Evolutionary conservation across 2,888 invertebrate genomes (phyloP).

Genomic region (Schizotus pectinicornis): DNA sequence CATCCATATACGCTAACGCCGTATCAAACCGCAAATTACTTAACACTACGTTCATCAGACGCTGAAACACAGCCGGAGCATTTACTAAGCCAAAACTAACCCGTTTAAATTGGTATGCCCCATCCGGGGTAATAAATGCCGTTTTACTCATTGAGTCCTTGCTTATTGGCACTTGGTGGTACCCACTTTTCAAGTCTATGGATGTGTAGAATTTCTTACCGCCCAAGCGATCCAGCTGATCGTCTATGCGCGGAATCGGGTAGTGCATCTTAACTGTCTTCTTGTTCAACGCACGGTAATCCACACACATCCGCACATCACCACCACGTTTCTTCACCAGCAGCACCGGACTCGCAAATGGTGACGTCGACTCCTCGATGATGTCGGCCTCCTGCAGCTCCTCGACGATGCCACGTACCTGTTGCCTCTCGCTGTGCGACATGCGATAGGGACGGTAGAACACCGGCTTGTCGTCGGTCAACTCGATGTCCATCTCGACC

Average conservation of each 20-base stretch:
- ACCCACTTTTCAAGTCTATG: conserved; percentile 40
- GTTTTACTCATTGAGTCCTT: conserved; percentile 38
- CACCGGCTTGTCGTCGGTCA: too few species aligned
- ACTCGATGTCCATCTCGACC: too few species aligned
- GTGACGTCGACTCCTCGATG: background rate
- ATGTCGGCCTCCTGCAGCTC: too few species aligned
- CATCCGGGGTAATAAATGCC: conserved; percentile 42
- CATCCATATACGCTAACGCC: conserved; percentile 30
- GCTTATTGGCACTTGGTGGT: conserved; percentile 42
- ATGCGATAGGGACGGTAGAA: too few species aligned
- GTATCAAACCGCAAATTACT: background rate
- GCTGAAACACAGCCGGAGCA: conserved; percentile 44
- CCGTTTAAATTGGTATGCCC: conserved; percentile 39
- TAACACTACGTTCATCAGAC: conserved; percentile 31
- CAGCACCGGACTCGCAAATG: conserved; percentile 25
- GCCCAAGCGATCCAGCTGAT: conserved; percentile 35
- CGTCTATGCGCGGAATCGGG: conserved; percentile 42
- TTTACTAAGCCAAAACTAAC: conserved; percentile 47
- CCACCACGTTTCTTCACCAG: conserved; percentile 35
- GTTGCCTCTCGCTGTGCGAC: too few species aligned
- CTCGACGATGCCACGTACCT: too few species aligned
- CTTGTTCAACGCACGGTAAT: conserved; percentile 41
- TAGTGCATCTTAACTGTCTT: conserved; percentile 40
- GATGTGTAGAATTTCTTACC: conserved; percentile 36
- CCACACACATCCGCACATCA: conserved; percentile 32